phyloP scores from a whole-genome alignment of 2,113 vertebrate species.

The Calypte anna region DNA sequence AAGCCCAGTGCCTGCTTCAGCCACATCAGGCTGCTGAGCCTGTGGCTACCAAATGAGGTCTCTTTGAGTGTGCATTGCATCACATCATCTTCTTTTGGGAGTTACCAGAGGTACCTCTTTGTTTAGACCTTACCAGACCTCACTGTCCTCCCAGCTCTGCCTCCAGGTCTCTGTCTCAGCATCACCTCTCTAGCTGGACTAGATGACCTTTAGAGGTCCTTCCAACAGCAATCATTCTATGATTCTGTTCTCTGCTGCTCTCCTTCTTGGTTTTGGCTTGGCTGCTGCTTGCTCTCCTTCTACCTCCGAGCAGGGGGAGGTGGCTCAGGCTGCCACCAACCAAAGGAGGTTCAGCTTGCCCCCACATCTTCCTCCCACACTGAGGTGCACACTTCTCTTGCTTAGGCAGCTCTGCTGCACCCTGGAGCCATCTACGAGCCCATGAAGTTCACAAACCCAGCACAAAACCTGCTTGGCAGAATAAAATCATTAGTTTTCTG shows the following conservation, averaged over 20 bases:
- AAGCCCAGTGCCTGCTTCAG: neutral
- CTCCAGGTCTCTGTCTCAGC: neutral
- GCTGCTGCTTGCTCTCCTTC: neutral
- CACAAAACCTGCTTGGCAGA: neutral
- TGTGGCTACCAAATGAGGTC: neutral
- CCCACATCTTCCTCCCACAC: neutral
- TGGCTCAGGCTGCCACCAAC: neutral
- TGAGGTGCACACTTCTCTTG: neutral
- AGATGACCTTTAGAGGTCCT: too few relatives aligned
- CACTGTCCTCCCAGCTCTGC: neutral
- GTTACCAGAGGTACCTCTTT: neutral
- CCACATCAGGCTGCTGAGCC: neutral
- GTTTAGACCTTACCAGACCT: neutral
- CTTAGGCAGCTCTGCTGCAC: neutral
- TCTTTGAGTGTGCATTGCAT: neutral
- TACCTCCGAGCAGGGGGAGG: neutral
- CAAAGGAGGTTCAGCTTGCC: neutral
- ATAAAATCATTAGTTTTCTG: neutral
- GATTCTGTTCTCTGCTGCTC: neutral
- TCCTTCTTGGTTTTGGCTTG: neutral
- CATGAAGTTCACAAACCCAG: neutral
- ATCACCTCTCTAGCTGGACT: neutral
- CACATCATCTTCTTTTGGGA: neutral
- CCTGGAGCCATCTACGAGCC: neutral
- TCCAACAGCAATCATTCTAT: too few relatives aligned